phyloP scores from a whole-genome alignment of 2,797 vertebrate species.

The Fundulus diaphanus region DNA sequence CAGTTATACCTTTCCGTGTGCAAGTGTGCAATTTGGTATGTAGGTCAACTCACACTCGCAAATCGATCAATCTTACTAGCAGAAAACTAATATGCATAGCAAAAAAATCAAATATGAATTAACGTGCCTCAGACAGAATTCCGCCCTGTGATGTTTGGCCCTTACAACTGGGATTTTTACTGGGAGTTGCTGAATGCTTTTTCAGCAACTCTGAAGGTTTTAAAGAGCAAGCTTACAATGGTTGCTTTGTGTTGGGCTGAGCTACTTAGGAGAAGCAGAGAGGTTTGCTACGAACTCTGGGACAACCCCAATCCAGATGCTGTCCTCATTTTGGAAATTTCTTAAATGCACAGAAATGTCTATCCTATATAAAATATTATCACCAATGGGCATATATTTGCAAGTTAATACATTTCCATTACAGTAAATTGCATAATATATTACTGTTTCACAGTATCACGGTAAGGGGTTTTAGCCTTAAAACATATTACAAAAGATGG shows the following conservation, averaged over 20 bases:
- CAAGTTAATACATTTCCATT: not conserved
- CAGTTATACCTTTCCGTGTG: conserved; percentile 31
- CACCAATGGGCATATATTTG: not conserved
- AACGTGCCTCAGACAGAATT: conserved; percentile 70
- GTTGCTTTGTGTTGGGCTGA: conserved; percentile 75
- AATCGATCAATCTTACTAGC: conserved; percentile 50
- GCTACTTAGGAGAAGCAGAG: conserved; percentile 71
- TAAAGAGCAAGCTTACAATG: conserved; percentile 78
- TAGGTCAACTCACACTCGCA: conserved; percentile 56
- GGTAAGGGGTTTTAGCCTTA: conserved; percentile 18
- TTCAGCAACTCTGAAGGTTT: conserved; percentile 72
- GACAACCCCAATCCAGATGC: conserved; percentile 67
- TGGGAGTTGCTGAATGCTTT: conserved; percentile 64
- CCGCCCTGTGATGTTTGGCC: conserved; percentile 82
- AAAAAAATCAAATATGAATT: conserved; percentile 69
- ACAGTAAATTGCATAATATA: conserved; percentile 10
- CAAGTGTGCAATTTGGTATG: conserved; percentile 61
- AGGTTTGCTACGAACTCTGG: conserved; percentile 56
- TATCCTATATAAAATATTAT: not conserved
- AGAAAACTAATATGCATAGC: conserved; percentile 66
- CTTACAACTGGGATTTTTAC: conserved; percentile 69
- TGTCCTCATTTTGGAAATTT: conserved; percentile 48
- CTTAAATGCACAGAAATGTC: conserved; percentile 27
- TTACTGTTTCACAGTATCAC: not conserved
- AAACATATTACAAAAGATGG: conserved; percentile 22